Evolutionary conservation across 2,113 vertebrate genomes (phyloP).

Genomic region (Paracyprichromis sp.): DNA sequence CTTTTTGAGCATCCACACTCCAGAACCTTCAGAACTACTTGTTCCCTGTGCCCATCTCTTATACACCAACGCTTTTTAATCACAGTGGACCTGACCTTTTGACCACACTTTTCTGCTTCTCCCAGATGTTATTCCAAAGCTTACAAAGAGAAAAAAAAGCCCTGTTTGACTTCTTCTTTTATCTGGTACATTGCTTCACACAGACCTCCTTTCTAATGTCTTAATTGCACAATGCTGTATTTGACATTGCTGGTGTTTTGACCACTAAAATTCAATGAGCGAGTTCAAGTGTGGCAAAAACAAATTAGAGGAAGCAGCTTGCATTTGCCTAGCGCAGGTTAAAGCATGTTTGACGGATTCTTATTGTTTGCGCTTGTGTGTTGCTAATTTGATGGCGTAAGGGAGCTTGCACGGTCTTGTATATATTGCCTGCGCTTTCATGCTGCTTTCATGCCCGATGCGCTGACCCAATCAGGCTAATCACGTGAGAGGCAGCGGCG

Average conservation of each 20-base stretch:
- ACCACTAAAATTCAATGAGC: background rate
- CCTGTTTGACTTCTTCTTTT: background rate
- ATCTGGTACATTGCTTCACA: background rate
- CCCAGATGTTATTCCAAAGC: background rate
- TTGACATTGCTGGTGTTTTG: background rate
- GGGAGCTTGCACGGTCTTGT: background rate
- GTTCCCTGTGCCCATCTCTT: background rate
- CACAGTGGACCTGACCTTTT: background rate
- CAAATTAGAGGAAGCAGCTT: background rate
- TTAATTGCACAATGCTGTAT: background rate
- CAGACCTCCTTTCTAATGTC: background rate
- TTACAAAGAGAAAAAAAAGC: background rate
- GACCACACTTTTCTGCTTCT: background rate
- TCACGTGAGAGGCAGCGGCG: background rate
- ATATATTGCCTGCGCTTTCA: background rate
- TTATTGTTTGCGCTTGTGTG: background rate
- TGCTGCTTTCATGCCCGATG: background rate
- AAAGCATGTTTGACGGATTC: background rate
- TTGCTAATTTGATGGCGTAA: background rate
- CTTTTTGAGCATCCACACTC: background rate
- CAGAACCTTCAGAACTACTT: background rate
- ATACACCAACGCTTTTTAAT: background rate
- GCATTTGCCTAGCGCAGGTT: background rate
- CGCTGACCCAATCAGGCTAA: conserved; percentile 3
- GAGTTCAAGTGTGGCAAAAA: background rate